Conservation (phyloP, 1,140 invertebrate species). For the Alviniconcha marisindica region DNA sequence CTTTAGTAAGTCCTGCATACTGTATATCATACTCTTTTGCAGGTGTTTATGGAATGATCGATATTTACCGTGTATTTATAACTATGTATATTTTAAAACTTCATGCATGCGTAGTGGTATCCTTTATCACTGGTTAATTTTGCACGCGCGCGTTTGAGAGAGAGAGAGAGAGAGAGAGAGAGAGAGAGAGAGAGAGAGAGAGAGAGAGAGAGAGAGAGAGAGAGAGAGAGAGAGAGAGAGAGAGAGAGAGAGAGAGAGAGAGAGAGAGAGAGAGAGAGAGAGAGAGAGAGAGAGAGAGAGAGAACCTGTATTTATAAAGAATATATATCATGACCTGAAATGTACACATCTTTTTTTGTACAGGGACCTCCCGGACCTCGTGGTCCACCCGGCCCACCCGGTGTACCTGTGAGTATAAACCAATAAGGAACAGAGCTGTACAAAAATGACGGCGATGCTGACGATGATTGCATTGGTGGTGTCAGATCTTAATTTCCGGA, state of each 20-base stretch:
- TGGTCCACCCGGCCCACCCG: slow-evolving; percentile 60
- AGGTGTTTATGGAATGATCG: neutral
- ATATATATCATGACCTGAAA: too few relatives aligned
- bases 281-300: neutral
- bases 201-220: neutral
- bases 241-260: neutral
- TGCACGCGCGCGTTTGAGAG: neutral
- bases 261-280: neutral
- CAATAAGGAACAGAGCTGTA: too few relatives aligned
- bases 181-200: neutral
- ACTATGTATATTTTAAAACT: neutral
- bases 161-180: neutral
- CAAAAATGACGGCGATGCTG: too few relatives aligned
- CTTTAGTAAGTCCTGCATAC: neutral
- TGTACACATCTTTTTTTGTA: neutral
- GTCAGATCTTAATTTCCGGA: too few relatives aligned
- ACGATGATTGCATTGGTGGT: too few relatives aligned
- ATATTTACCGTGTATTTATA: neutral
- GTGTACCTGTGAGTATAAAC: slow-evolving; percentile 57
- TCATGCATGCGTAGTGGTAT: neutral
- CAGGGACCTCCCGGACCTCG: slow-evolving; percentile 60
- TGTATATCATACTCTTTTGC: neutral
- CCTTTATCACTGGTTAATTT: neutral
- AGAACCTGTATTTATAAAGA: too few relatives aligned
- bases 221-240: neutral